Evolutionary conservation across 2,888 invertebrate genomes (phyloP), one percentile per base, ranked within the genome.

Genomic region (Perizoma affinitatum): DNA sequence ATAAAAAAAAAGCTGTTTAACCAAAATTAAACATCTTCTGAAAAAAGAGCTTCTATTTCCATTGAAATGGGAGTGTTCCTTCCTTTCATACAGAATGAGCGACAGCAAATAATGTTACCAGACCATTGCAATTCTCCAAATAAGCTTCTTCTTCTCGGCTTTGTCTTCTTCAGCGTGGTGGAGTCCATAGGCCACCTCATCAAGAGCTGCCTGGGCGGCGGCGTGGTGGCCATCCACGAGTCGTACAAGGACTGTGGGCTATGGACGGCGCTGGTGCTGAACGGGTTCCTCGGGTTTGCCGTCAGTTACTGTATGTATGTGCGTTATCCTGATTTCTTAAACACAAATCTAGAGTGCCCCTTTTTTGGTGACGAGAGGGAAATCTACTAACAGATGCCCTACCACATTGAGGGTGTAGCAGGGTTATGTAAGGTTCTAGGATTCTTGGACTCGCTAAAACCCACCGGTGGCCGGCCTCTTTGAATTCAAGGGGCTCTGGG

Each of bases 151-250:
- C 5, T 7, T 8, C 10, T 6, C 36, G 9, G 6, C 6, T 42
- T 5, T 22, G 22, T 33, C 7, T 5, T 33, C 7, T 22, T 8
- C 22, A 61, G 61, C 9, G 33, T 61, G 7, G 4, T 58, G 10
- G 85, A 83, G 36, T 83, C 87, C 0, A 72, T 78, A 0, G 79
- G 78, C 0, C 81, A 85, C 50, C 62, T 86, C 6, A 57, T 86
- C 4, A 87, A 85, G 65, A 78, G 79, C 34, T 83, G 83, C 11
- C 69, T 87, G 0, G 87, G 86, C 0, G 83, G 79, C 0, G 86
- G 86, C 0, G 70, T 86, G 0, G 73, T 86, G 10, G 74, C 75
- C 0, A 73, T 86, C 0, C 87, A 86, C 53, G 82, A 76, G 46
- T 72, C 80, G 0, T 87, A 82, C 64, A 79, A 68, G 49, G 65